phyloP scores from a whole-genome alignment of 1,140 invertebrate species.

The Drosophila biarmipes region DNA sequence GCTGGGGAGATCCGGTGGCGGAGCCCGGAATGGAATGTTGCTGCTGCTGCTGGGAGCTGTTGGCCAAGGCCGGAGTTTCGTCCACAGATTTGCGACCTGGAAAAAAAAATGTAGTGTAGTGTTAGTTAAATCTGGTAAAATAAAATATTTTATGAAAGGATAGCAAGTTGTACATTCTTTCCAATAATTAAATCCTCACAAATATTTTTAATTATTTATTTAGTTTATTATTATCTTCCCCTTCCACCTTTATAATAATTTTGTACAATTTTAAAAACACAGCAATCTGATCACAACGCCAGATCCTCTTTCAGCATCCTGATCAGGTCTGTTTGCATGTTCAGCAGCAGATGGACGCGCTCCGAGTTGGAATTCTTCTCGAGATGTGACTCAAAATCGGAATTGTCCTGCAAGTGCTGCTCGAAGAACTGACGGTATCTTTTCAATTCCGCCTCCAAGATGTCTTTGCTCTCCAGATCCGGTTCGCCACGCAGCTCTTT shows the following conservation, averaged over 20 bases:
- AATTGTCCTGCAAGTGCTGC: slow-evolving; percentile 5
- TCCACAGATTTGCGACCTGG: slow-evolving; percentile 72
- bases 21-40: slow-evolving; percentile 59
- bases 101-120: too few species aligned
- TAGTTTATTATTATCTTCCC: too few species aligned
- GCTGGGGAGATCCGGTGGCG: slow-evolving; percentile 60
- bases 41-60: slow-evolving; percentile 42
- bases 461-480: slow-evolving; percentile 9
- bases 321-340: slow-evolving; percentile 68
- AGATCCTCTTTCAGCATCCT: slow-evolving; percentile 48
- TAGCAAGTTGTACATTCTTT: too few species aligned
- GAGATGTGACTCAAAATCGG: slow-evolving; percentile 6
- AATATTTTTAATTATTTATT: too few species aligned
- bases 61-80: slow-evolving; percentile 32
- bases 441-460: slow-evolving; percentile 57
- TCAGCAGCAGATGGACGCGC: slow-evolving; percentile 55
- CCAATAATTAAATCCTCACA: too few species aligned
- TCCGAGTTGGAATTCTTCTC: slow-evolving; percentile 8
- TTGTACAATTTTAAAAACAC: not conserved
- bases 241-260: too few species aligned
- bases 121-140: too few species aligned
- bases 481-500: slow-evolving; percentile 55
- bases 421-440: slow-evolving; percentile 52
- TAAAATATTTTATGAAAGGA: not conserved
- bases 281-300: not conserved